Percentiles rank a stretch among this genome's conserved stretches.
Evolutionary conservation across 2,797 vertebrate genomes (phyloP).

Genomic region (Thamnophis elegans): DNA sequence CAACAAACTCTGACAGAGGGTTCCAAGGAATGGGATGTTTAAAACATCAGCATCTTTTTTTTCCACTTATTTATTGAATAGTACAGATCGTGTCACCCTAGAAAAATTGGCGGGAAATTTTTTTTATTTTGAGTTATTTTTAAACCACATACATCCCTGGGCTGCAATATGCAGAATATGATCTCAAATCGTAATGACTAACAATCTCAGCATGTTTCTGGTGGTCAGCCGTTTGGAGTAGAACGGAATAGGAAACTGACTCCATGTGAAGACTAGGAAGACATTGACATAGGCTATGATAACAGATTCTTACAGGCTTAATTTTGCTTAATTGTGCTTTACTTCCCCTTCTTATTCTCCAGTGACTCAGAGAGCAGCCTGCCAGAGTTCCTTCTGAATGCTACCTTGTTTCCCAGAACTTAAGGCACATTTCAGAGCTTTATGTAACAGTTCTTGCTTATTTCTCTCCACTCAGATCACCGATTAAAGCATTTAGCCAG

Average conservation of each 20-base stretch:
- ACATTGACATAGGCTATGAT: background rate
- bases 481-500: slow-evolving; percentile 29
- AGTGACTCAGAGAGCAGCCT: background rate
- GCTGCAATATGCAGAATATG: background rate
- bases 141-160: background rate
- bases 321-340: background rate
- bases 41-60: background rate
- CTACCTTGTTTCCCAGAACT: background rate
- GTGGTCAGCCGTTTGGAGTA: background rate
- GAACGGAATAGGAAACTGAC: background rate
- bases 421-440: background rate
- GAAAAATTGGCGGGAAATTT: background rate
- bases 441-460: background rate
- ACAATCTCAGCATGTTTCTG: background rate
- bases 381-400: background rate
- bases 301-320: background rate
- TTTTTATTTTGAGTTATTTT: background rate
- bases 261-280: background rate
- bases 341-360: background rate
- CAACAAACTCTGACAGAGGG: too few relatives aligned
- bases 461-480: background rate
- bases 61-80: background rate
- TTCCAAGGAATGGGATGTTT: background rate
- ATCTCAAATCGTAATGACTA: background rate
- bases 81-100: background rate